A percentile compares a stretch with the other conserved stretches of the same genome.
Evolutionary conservation across 1,140 invertebrate species (phyloP).

Genomic region (Caligus rogercresseyi): DNA sequence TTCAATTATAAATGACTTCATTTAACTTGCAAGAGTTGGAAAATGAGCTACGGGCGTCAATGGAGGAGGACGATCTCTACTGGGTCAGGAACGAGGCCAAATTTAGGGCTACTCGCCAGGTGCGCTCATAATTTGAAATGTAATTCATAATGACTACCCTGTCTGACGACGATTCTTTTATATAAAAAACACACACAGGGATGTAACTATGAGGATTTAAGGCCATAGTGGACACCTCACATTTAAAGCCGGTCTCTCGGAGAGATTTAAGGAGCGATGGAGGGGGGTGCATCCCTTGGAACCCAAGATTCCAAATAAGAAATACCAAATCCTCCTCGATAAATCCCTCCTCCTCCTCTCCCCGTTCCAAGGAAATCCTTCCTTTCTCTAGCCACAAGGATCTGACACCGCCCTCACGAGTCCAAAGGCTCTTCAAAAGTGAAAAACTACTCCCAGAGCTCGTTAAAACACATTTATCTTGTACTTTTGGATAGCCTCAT

Average conservation of each 20-base stretch:
- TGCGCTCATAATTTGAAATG: background rate
- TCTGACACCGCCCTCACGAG: no score
- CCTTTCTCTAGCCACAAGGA: no score
- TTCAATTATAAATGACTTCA: background rate
- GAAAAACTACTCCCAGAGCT: no score
- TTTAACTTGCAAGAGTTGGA: background rate
- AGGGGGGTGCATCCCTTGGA: background rate
- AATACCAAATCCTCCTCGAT: no score
- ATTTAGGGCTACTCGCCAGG: constrained; percentile 2
- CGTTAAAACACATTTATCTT: no score
- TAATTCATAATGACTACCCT: background rate
- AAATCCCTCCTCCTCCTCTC: no score
- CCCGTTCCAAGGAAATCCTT: no score
- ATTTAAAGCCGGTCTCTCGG: background rate
- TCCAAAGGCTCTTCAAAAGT: no score
- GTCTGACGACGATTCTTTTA: background rate
- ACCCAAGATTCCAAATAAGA: no score
- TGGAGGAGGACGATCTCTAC: background rate
- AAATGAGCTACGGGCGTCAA: background rate
- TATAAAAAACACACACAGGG: no score
- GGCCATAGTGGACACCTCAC: background rate
- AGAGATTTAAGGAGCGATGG: background rate
- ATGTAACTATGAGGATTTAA: background rate
- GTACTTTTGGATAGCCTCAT: no score
- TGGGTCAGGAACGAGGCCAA: constrained; percentile 12